Percentiles rank a stretch among this genome's conserved stretches.
phyloP scores from a whole-genome alignment of 2,888 invertebrate species.

The Lepidocyrtinus sp. region DNA sequence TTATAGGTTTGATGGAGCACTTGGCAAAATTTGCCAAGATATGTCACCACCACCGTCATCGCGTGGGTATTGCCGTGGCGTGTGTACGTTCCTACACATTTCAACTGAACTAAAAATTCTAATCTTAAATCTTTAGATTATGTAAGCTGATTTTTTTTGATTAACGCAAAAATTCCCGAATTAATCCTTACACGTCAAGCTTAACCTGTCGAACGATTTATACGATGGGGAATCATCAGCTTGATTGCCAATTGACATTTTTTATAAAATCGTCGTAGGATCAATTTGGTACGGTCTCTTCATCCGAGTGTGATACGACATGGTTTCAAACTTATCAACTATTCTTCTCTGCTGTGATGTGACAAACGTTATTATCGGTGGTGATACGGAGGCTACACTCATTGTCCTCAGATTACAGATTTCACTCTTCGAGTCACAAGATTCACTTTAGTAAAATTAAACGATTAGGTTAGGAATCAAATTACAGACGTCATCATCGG shows the following conservation, averaged over 20 bases:
- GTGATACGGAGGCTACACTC: neutral
- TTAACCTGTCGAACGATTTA: neutral
- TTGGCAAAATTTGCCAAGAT: constrained; percentile 41
- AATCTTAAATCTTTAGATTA: neutral
- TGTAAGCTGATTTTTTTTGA: too few relatives aligned
- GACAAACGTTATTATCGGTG: neutral
- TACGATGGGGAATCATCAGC: too few relatives aligned
- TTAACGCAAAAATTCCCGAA: too few relatives aligned
- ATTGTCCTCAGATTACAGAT: neutral
- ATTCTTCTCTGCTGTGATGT: neutral
- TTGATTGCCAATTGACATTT: neutral
- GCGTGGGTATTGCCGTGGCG: constrained; percentile 18
- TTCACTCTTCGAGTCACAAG: too few relatives aligned
- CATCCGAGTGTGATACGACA: neutral
- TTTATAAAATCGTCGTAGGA: neutral
- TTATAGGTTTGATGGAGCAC: neutral
- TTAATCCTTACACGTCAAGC: neutral
- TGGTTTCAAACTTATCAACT: neutral
- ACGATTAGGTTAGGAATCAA: too few relatives aligned
- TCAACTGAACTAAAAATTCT: neutral
- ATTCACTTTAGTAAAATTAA: too few relatives aligned
- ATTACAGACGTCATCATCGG: too few relatives aligned
- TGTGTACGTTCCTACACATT: neutral
- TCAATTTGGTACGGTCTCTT: neutral
- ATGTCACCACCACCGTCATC: constrained; percentile 34